Base-by-base conservation (phyloP, 1,140 invertebrate species). In the Drosophila chauvacae region DNA sequence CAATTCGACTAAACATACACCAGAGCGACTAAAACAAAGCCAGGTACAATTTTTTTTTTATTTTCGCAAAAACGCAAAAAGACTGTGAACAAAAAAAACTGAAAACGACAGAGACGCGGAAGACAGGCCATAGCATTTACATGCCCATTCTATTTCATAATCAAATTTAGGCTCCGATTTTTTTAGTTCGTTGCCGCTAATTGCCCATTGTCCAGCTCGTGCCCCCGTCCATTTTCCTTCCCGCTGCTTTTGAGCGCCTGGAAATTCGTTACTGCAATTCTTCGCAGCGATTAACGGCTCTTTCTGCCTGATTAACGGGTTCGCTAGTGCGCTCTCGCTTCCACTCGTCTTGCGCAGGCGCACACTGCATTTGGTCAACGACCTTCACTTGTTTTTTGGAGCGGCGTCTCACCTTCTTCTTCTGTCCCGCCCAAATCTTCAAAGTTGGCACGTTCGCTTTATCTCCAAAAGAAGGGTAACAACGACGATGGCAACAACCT, bases 91-190 rank as follows among this genome's bases (percentile, higher is more conserved):
- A 48, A 51, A 51, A 61, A 74, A 61, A 73, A 45, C 28, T 18
- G 18, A 42, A 51, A 59, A 61, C 53, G 48, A 55, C 61, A 77
- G 72, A 88, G 72, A 87, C 83, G 83, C 84, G 84, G 84, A 88
- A 87, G 84, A 80, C 73, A 72, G 76, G 59, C 58, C 51, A 63
- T 39, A 77, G 33, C 76, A 88, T 88, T 90, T 90, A 88, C 81
- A 81, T 88, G 84, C 73, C 74, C 80, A 88, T 88, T 88, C 85
- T 90, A 90, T 88, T 88, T 88, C 84, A 90, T 90, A 90, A 88
- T 81, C 66, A 44, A 64, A 75, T 37, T 53, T 57, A 70, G 68
- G 63, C 56, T 48, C 60, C 51, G 56, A 72, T 73, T 75, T 74
- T 39, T 14, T 44, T 26, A 20, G 45, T 59, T 45, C 39, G 81